phyloP scores from a whole-genome alignment of 2,797 vertebrate genomes.

The Crotalus adamanteus region DNA sequence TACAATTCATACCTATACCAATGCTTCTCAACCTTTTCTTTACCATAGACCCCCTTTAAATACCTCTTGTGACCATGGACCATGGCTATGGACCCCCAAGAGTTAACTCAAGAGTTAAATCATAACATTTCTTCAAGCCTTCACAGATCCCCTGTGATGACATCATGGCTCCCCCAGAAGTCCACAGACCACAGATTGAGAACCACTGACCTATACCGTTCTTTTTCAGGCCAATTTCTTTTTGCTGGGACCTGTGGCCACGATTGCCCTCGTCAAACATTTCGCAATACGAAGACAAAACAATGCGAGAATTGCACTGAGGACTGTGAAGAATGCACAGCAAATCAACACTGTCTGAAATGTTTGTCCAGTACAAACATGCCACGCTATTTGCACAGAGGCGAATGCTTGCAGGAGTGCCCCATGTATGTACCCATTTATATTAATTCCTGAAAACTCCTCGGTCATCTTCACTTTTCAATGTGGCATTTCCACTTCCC shows the following conservation, averaged over 20 bases:
- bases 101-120: not conserved
- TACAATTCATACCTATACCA: not conserved
- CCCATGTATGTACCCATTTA: conserved; percentile 70
- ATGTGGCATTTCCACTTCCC: not conserved
- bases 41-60: not conserved
- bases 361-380: conserved; percentile 65
- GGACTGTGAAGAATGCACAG: conserved; percentile 71
- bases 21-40: not conserved
- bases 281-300: conserved; percentile 68
- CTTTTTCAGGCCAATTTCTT: conserved; percentile 66
- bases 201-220: not conserved
- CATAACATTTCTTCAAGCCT: not conserved
- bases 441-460: not conserved
- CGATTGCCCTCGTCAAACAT: conserved; percentile 77
- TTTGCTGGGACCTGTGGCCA: conserved; percentile 67
- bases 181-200: not conserved
- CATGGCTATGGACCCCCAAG: not conserved
- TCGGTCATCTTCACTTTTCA: not conserved
- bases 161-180: not conserved
- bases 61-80: not conserved
- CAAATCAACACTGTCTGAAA: conserved; percentile 68
- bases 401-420: conserved; percentile 78
- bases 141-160: not conserved
- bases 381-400: conserved; percentile 76
- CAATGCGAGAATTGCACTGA: conserved; percentile 76